Evolutionary conservation across 2,888 invertebrate genomes (phyloP), one percentile per base, ranked within the genome.

Genomic region (Herminia tarsipennalis): DNA sequence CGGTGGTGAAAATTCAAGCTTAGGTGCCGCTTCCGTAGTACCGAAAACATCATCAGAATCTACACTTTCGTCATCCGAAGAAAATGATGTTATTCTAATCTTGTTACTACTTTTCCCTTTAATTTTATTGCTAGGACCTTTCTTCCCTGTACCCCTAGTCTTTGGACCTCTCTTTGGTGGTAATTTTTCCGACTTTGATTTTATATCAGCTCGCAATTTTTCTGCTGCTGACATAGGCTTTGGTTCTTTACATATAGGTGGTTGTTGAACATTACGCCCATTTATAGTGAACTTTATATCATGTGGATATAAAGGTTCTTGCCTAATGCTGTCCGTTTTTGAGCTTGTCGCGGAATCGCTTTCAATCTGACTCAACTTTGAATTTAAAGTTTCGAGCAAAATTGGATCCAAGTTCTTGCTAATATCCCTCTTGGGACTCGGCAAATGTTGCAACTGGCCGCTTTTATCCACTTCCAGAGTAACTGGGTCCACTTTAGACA

Each of bases 1-100:
- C 2, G 95, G 95, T 1, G 95, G 95, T 8, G 95, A 95, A 77
- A 95, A 95, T 73, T 95, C 95, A 22, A 95, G 86, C 65, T 94
- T 93, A 5, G 95, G 95, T 44, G 95, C 95, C 9, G 95, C 95
- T 82, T 95, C 95, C 0, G 95, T 94, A 16, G 94, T 95, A 17
- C 95, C 95, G 73, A 95, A 95, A 0, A 95, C 95, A 77, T 95
- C 95, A 78, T 95, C 95, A 0, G 95, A 95, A 82, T 95, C 95
- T 8, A 95, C 88, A 54, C 95, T 95, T 83, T 95, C 95, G 66
- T 95, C 95, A 60, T 95, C 95, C 0, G 95, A 95, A 37, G 95
- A 95, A 66, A 95, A 95, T 0, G 95, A 95, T 2, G 95, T 95
- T 20, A 95, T 95, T 49, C 95, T 86, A 33, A 94, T 95, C 83